A percentile compares a stretch with the other conserved stretches of the same genome.
phyloP scores from a whole-genome alignment of 2,797 vertebrate genomes.

The Champsocephalus esox region DNA sequence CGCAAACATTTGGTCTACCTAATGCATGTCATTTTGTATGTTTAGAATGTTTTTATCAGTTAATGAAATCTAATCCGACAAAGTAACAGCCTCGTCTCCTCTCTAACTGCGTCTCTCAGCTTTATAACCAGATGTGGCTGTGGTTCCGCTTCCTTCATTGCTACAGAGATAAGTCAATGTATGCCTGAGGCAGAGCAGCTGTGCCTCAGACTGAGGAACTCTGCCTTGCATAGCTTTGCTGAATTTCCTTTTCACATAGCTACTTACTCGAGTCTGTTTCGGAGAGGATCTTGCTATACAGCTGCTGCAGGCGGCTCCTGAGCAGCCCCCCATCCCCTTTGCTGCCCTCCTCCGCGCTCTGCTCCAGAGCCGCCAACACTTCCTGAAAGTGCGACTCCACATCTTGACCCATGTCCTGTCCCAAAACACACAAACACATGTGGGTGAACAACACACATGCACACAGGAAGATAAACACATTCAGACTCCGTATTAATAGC shows the following conservation, averaged over 20 bases:
- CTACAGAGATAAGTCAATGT: neutral
- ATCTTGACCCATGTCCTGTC: constrained; percentile 84
- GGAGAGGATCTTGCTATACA: constrained; percentile 84
- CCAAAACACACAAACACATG: constrained; percentile 54
- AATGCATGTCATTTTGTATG: neutral
- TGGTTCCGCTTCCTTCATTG: neutral
- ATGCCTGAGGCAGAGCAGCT: neutral
- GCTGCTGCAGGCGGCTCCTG: constrained; percentile 78
- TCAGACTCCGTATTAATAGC: constrained; percentile 65
- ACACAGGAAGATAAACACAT: constrained; percentile 64
- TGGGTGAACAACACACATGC: constrained; percentile 48
- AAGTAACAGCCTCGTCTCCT: neutral
- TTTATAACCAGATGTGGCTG: neutral
- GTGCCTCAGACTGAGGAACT: neutral
- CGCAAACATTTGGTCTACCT: neutral
- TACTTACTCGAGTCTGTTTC: constrained; percentile 71
- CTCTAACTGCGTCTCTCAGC: neutral
- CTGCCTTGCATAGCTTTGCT: neutral
- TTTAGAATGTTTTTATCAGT: neutral
- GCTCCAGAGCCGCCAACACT: constrained; percentile 87
- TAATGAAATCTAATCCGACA: neutral
- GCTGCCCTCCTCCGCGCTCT: constrained; percentile 66
- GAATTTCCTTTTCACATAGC: constrained; percentile 8
- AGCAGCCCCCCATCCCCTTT: constrained; percentile 64
- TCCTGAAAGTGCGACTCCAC: constrained; percentile 90